Evolutionary conservation across 2,888 invertebrate species (phyloP), one percentile per base, ranked within the genome.

Genomic region (Nymphalis c-album): DNA sequence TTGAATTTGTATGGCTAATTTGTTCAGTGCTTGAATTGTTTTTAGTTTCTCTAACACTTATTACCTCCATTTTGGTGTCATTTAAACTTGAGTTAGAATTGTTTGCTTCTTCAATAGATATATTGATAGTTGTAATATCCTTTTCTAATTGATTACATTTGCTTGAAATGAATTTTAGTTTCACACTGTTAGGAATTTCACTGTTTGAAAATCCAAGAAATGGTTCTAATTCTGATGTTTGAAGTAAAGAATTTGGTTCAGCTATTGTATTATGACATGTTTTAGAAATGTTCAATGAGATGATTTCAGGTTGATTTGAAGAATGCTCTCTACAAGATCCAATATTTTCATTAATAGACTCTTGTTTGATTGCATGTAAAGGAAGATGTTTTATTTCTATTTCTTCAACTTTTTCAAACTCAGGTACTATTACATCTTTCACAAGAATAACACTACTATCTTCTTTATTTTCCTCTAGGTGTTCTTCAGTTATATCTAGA

Each of bases 201-300:
- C 31, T 62, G 7, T 59, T 60, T 57, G 70, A 60, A 60, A 76
- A 76, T 16, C 77, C 76, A 63, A 74, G 64, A 63, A 76, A 74
- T 63, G 71, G 68, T 70, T 73, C 71, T 53, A 71, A 40, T 50
- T 72, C 73, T 47, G 69, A 73, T 17, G 55, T 70, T 48, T 72
- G 60, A 45, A 73, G 59, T 59, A 64, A 64, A 46, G 59, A 59
- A 48, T 35, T 55, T 53, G 48, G 45, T 20, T 40, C 31, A 47
- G 16, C 5, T 6, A 22, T 13, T 40, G 26, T 4, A 46, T 20
- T 64, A 18, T 55, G 7, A 55, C 8, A 35, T 22, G 35, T 40
- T 61, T 60, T 64, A 51, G 17, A 40, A 26, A n/a, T 31, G n/a
- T 45, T 46, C 16, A 26, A 17, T 48, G n/a, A 8, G 31, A 51